Base-by-base conservation (phyloP, 37 sponge, comb jelly and placozoan genomes). In the Cliona cf. orientalis region DNA sequence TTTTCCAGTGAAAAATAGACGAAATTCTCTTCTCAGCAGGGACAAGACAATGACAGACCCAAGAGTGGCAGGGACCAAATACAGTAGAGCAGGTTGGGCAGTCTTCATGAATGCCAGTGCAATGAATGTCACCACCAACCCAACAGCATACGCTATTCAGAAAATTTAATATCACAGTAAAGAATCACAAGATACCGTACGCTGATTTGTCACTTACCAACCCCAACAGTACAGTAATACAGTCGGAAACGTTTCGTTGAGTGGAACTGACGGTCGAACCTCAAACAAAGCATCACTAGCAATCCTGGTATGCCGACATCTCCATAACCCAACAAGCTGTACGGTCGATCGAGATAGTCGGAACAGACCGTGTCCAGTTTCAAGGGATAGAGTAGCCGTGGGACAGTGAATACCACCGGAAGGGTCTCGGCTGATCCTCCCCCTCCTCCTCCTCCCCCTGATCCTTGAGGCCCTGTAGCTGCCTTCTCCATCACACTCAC, bases 31-130 rank as follows among this genome's bases (percentile, higher is more conserved):
- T 32, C 87, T 62, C 5, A 77, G 23, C 25, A 81, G 33, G 1
- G 96, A 86, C 37, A 84, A 42, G 6, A 84, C 44, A 3, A 82
- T 23, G 41, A 87, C 80, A 2, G 91, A 87, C 6, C 79, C 40
- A 32, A 96, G 80, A 22, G 88, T 89, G 58, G 78, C 65, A 46
- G 96, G 96, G 46, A 96, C 96, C 55, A 96, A 66, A 78, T 89
- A 96, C 71, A 96, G 86, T 25, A 96, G 83, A 2, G 96, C 96
- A 31, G 96, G 96, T 46, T 96, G 96, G 1, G 85, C 96, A 3
- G 56, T 56, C 53, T 72, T 58, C 81, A 81, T 87, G 35, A 86
- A 49, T 5, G 46, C 58, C 39, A 96, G 85, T 14, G 82, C 93
- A 76, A 86, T 31, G 39, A 75, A 84, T 1, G 94, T 87, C 35